Conservation (phyloP, 2,888 invertebrate species). For the Chaitophorus viminalis region DNA sequence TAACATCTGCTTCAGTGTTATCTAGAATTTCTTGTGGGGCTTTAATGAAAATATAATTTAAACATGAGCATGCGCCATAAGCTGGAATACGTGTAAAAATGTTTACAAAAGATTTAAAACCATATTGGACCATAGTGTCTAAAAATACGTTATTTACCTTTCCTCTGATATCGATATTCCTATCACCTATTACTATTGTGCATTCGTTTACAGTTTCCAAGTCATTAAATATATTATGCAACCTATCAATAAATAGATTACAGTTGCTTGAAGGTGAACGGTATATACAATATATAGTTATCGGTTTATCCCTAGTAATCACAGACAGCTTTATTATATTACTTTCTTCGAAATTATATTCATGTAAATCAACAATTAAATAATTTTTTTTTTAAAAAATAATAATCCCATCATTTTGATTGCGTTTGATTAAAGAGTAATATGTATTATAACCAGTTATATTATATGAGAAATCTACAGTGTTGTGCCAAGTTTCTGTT, state of each 20-base stretch:
- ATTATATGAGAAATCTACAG: conserved; percentile 18
- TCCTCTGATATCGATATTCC: conserved; percentile 29
- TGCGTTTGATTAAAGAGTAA: conserved; percentile 12
- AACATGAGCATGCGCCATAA: conserved; percentile 13
- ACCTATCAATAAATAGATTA: conserved; percentile 9
- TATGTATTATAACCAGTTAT: conserved; percentile 20
- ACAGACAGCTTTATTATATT: conserved; percentile 4
- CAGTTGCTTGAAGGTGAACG: neutral
- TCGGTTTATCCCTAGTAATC: neutral
- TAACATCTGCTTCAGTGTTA: too few species aligned
- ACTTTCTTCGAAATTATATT: conserved; percentile 16
- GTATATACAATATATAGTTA: conserved; percentile 20
- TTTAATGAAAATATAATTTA: conserved; percentile 19
- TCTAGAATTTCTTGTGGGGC: neutral
- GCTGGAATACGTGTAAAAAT: conserved; percentile 11
- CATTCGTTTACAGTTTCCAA: neutral
- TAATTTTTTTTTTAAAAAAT: conserved; percentile 31
- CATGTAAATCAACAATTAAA: conserved; percentile 8
- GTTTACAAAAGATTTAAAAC: too few species aligned
- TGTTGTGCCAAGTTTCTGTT: conserved; percentile 26
- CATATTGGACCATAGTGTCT: too few species aligned
- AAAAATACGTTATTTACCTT: too few species aligned
- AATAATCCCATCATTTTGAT: conserved; percentile 42
- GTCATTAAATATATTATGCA: conserved; percentile 29
- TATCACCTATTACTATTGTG: conserved; percentile 25